phyloP scores from a whole-genome alignment of 2,797 vertebrate genomes.

The Poecilia picta region DNA sequence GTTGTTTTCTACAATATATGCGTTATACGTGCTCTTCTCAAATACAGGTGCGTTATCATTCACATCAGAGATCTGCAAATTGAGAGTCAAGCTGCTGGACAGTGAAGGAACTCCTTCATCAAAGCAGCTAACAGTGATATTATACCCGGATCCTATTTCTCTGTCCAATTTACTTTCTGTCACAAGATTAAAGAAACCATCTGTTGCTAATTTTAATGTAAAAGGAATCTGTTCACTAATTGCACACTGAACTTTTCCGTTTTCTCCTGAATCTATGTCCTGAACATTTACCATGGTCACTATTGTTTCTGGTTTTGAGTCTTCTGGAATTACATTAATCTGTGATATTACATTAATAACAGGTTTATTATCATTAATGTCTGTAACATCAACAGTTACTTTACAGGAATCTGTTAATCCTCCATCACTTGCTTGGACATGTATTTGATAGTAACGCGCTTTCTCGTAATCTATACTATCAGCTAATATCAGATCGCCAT shows the following conservation, averaged over 20 bases:
- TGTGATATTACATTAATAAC: conserved; percentile 69
- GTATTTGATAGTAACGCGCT: not conserved
- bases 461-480: conserved; percentile 63
- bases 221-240: conserved; percentile 56
- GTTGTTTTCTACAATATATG: not conserved
- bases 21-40: not conserved
- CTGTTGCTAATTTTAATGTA: conserved; percentile 45
- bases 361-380: conserved; percentile 65
- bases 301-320: conserved; percentile 31
- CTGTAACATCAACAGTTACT: conserved; percentile 56
- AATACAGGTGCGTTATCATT: not conserved
- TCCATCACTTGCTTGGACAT: conserved; percentile 42
- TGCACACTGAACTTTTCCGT: conserved; percentile 57
- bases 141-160: conserved; percentile 48
- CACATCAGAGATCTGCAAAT: conserved; percentile 35
- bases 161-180: conserved; percentile 49
- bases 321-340: conserved; percentile 56
- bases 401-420: conserved; percentile 57
- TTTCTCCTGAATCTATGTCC: conserved; percentile 63
- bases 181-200: conserved; percentile 40
- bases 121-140: conserved; percentile 60
- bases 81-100: conserved; percentile 69
- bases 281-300: conserved; percentile 66
- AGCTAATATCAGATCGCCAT: conserved; percentile 34
- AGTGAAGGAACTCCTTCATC: conserved; percentile 64